Percentiles rank a stretch among this genome's conserved stretches.
phyloP scores from a whole-genome alignment of 2,888 invertebrate species.

The Lasius platythorax region DNA sequence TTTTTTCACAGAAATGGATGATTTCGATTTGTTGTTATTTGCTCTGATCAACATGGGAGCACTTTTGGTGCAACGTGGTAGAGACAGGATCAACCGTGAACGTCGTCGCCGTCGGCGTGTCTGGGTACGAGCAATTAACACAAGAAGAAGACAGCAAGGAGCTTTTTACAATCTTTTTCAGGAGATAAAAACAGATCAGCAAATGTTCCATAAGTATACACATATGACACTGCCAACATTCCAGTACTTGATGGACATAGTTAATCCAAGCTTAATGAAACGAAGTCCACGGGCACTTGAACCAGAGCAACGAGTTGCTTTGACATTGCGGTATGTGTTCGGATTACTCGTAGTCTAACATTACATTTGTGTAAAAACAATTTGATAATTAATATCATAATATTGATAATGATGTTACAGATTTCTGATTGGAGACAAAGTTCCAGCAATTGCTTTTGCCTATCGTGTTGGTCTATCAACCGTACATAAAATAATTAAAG shows the following conservation, averaged over 20 bases:
- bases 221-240: slow-evolving; percentile 24
- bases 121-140: neutral
- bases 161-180: slow-evolving; percentile 29
- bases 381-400: slow-evolving; percentile 5
- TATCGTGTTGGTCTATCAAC: slow-evolving; percentile 28
- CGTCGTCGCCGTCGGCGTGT: no score
- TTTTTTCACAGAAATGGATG: slow-evolving; percentile 14
- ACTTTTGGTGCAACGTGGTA: slow-evolving; percentile 16
- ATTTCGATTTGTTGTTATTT: slow-evolving; percentile 11
- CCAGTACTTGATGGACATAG: slow-evolving; percentile 15
- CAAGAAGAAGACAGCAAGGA: slow-evolving; percentile 16
- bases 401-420: slow-evolving; percentile 4
- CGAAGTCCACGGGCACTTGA: slow-evolving; percentile 13
- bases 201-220: slow-evolving; percentile 23
- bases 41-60: slow-evolving; percentile 10
- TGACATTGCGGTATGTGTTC: slow-evolving; percentile 4
- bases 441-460: slow-evolving; percentile 23
- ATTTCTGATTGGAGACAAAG: slow-evolving; percentile 22
- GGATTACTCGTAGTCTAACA: neutral
- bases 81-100: neutral
- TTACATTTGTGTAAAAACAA: slow-evolving; percentile 1
- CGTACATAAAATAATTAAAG: slow-evolving; percentile 20
- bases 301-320: slow-evolving; percentile 24
- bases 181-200: neutral
- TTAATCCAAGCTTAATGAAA: slow-evolving; percentile 14